Evolutionary conservation across 2,888 invertebrate genomes (phyloP).

Genomic region (Apomyelois bistriatella): DNA sequence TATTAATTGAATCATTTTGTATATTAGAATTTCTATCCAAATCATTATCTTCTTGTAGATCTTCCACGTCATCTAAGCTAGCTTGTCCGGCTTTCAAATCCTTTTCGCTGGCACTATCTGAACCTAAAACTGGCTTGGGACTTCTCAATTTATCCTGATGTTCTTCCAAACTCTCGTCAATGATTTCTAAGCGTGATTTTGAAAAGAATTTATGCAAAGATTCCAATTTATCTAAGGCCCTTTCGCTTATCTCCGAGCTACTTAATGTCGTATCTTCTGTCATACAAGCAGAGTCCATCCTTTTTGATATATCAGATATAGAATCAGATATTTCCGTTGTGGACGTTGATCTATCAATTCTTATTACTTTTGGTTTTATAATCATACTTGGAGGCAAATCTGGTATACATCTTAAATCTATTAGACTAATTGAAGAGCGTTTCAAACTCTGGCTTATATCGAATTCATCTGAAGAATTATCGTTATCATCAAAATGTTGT

Average conservation of each 20-base stretch:
- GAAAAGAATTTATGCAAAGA: slow-evolving; percentile 69
- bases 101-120: slow-evolving; percentile 21
- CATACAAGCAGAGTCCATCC: slow-evolving; percentile 61
- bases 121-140: slow-evolving; percentile 27
- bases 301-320: slow-evolving; percentile 51
- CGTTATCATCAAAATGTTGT: slow-evolving; percentile 45
- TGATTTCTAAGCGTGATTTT: slow-evolving; percentile 67
- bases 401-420: slow-evolving; percentile 66
- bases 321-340: slow-evolving; percentile 68
- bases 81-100: slow-evolving; percentile 57
- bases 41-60: slow-evolving; percentile 57
- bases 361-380: slow-evolving; percentile 59
- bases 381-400: slow-evolving; percentile 69
- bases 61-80: slow-evolving; percentile 69
- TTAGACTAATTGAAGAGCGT: slow-evolving; percentile 61
- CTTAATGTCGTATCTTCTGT: slow-evolving; percentile 63
- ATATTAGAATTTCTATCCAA: slow-evolving; percentile 2
- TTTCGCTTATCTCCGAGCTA: slow-evolving; percentile 54
- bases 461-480: slow-evolving; percentile 55
- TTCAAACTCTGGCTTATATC: slow-evolving; percentile 53
- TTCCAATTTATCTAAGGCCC: slow-evolving; percentile 66
- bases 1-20: slow-evolving; percentile 12
- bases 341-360: slow-evolving; percentile 67
- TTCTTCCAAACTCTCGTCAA: slow-evolving; percentile 66
- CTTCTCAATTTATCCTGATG: slow-evolving; percentile 39